Evolutionary conservation across 2,888 invertebrate genomes (phyloP).

Genomic region (Pseudeuparius sepicola): DNA sequence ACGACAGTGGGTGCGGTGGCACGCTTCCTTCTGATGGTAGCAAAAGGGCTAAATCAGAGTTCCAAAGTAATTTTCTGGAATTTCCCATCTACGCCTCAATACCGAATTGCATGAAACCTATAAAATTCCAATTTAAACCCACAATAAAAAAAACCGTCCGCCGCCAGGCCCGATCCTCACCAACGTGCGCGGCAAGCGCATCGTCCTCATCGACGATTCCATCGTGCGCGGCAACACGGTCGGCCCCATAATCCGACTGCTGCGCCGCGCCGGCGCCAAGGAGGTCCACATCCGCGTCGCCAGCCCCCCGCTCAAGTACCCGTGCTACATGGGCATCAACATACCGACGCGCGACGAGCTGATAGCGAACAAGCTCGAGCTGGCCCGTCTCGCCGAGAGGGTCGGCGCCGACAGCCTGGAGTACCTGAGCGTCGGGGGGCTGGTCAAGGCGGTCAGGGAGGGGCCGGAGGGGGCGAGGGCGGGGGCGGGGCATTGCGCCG

Average conservation of each 20-base stretch:
- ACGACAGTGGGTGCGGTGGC: too few species aligned
- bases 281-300: slow-evolving; percentile 96
- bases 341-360: slow-evolving; percentile 96
- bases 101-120: too few species aligned
- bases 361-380: slow-evolving; percentile 75
- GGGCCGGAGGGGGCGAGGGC: slow-evolving; percentile 53
- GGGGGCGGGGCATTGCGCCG: slow-evolving; percentile 84
- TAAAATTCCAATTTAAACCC: too few species aligned
- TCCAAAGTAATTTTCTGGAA: too few species aligned
- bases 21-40: too few species aligned
- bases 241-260: slow-evolving; percentile 85
- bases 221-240: slow-evolving; percentile 97
- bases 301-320: slow-evolving; percentile 87
- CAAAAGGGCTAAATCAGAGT: too few species aligned
- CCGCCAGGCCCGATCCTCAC: slow-evolving; percentile 71
- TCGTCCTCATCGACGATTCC: slow-evolving; percentile 94
- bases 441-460: slow-evolving; percentile 78
- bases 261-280: slow-evolving; percentile 85
- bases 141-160: too few species aligned
- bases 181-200: slow-evolving; percentile 76
- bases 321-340: slow-evolving; percentile 99
- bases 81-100: too few species aligned
- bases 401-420: slow-evolving; percentile 87
- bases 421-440: slow-evolving; percentile 87
- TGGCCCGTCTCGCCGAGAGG: too few species aligned